phyloP scores from a whole-genome alignment of 2,113 vertebrate genomes.

The Engraulis encrasicolus region DNA sequence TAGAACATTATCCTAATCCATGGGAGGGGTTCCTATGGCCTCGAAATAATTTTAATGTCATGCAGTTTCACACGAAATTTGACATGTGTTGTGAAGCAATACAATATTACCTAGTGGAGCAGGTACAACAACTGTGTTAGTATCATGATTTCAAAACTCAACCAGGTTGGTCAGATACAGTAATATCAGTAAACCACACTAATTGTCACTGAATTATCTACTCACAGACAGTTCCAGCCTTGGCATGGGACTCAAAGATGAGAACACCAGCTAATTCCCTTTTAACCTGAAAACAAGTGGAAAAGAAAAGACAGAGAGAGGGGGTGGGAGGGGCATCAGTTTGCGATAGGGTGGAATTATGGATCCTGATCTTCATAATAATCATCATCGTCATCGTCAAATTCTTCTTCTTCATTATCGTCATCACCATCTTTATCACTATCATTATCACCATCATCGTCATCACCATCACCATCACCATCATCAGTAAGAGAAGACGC shows the following conservation, averaged over 20 bases:
- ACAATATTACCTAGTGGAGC: not conserved
- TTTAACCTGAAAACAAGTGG: constrained; percentile 89
- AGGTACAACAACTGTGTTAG: too few relatives aligned
- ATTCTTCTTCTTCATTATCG: too few relatives aligned
- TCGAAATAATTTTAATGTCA: too few relatives aligned
- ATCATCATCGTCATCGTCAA: too few relatives aligned
- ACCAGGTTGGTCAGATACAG: not conserved
- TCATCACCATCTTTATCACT: too few relatives aligned
- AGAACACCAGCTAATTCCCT: constrained; percentile 92
- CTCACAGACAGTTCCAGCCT: constrained; percentile 97
- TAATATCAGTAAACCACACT: not conserved
- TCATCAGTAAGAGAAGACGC: constrained; percentile 32
- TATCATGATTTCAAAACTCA: not conserved
- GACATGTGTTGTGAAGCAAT: not conserved
- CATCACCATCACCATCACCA: too few relatives aligned
- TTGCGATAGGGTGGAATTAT: too few relatives aligned
- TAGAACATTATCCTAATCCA: too few relatives aligned
- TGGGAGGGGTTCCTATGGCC: too few relatives aligned
- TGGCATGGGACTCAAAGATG: constrained; percentile 95
- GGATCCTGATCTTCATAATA: not conserved
- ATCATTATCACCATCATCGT: too few relatives aligned
- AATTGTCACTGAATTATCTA: constrained; percentile 51
- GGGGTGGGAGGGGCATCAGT: not conserved
- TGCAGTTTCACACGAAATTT: not conserved
- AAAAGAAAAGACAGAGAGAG: constrained; percentile 49